These are phyloP conservation scores for Caradrina kadenii DNA, from an alignment of 2,888 invertebrate genomes.

Conservation along the genomic window DNA sequence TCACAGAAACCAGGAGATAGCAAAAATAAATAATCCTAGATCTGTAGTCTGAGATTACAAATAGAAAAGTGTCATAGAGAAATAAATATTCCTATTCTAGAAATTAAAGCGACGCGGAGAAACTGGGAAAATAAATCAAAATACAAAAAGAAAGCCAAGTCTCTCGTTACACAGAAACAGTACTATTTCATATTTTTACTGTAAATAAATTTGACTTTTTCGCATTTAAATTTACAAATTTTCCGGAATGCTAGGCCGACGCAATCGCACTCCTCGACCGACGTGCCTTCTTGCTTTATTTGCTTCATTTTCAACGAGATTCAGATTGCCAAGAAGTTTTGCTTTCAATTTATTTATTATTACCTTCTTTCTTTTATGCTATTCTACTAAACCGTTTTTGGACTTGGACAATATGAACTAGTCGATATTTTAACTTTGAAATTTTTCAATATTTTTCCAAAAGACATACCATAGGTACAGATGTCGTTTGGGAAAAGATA, in stretches of 20 bases:
- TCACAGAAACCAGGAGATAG: conserved; percentile 12
- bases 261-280: conserved; percentile 74
- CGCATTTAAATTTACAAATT: conserved; percentile 76
- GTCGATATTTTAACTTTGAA: background rate
- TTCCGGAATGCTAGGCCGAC: conserved; percentile 76
- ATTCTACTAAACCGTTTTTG: conserved; percentile 65
- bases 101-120: conserved; percentile 51
- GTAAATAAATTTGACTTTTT: conserved; percentile 71
- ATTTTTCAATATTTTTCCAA: too few species aligned
- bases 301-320: conserved; percentile 81
- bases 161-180: conserved; percentile 38
- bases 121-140: conserved; percentile 56
- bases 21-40: conserved; percentile 65
- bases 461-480: too few species aligned
- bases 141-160: conserved; percentile 36
- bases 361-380: conserved; percentile 72
- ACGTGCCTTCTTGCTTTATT: conserved; percentile 78
- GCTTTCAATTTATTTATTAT: conserved; percentile 80
- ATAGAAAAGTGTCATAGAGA: conserved; percentile 49
- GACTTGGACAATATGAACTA: conserved; percentile 62
- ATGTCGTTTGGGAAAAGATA: too few species aligned
- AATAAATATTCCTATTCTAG: conserved; percentile 49
- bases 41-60: conserved; percentile 58
- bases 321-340: conserved; percentile 83
- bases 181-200: conserved; percentile 57